Evolutionary conservation across 2,888 invertebrate genomes (phyloP).

Genomic region (Mesoligia furuncula): DNA sequence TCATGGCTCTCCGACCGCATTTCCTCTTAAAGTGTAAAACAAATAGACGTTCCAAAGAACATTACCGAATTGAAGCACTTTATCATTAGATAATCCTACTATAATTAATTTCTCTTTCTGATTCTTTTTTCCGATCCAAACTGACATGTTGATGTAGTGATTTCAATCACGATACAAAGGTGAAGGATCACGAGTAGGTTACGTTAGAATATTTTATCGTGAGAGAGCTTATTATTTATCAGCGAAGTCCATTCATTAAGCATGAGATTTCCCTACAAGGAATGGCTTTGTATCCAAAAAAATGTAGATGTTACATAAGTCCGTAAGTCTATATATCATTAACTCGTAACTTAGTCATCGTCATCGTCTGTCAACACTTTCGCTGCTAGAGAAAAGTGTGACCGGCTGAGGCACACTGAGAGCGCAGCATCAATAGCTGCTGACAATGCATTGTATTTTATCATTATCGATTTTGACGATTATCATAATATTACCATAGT

Average conservation of each 20-base stretch:
- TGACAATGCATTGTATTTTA: not conserved
- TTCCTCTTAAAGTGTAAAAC: too few species aligned
- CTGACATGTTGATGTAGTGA: constrained; percentile 12
- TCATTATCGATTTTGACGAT: not conserved
- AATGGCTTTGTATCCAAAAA: constrained; percentile 16
- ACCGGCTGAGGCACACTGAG: constrained; percentile 20
- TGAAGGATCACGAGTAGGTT: not conserved
- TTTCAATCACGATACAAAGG: constrained; percentile 6
- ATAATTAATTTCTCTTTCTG: constrained; percentile 19
- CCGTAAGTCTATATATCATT: constrained; percentile 36
- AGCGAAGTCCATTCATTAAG: not conserved
- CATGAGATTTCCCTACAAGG: not conserved
- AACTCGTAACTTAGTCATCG: constrained; percentile 16
- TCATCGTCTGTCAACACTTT: constrained; percentile 52
- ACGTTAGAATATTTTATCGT: constrained; percentile 5
- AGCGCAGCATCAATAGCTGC: not conserved
- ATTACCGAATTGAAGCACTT: too few species aligned
- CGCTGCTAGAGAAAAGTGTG: constrained; percentile 48
- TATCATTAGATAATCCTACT: constrained; percentile 1
- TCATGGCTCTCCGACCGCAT: too few species aligned
- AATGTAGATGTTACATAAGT: constrained; percentile 29
- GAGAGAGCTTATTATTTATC: not conserved
- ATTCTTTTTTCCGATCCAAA: constrained; percentile 16
- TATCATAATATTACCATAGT: not conserved
- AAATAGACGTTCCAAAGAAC: too few species aligned